phyloP scores from a whole-genome alignment of 1,140 invertebrate genomes.

The Bacillus rossius region DNA sequence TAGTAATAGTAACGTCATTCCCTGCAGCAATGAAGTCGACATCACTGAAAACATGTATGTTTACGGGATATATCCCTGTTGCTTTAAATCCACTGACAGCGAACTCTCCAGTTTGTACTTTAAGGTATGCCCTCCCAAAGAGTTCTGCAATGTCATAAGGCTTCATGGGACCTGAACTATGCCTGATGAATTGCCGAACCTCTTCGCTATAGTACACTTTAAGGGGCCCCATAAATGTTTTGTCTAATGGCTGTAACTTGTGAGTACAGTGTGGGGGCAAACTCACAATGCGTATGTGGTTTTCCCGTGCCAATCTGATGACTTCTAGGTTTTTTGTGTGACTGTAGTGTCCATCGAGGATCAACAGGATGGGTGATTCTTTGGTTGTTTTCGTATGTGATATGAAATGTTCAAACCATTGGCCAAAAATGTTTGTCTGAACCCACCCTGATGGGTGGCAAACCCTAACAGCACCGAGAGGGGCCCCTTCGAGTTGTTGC shows the following conservation, averaged over 20 bases:
- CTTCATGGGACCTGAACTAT: slow-evolving; percentile 10
- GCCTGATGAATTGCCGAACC: slow-evolving; percentile 16
- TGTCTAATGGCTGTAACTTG: slow-evolving; percentile 38
- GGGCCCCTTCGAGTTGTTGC: slow-evolving; percentile 10
- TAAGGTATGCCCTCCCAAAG: slow-evolving; percentile 26
- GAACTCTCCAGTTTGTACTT: slow-evolving; percentile 28
- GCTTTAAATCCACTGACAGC: slow-evolving; percentile 32
- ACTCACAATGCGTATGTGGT: not conserved
- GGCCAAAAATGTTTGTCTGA: slow-evolving; percentile 10
- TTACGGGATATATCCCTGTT: slow-evolving; percentile 32
- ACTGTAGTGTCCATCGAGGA: slow-evolving; percentile 28
- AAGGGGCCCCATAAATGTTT: slow-evolving; percentile 36
- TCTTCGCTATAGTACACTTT: slow-evolving; percentile 34
- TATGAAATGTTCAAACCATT: slow-evolving; percentile 15
- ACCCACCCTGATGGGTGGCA: slow-evolving; percentile 20
- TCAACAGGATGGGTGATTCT: not conserved
- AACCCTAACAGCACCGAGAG: slow-evolving; percentile 12
- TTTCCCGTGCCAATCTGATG: slow-evolving; percentile 17
- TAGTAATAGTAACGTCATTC: not conserved
- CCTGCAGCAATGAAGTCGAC: slow-evolving; percentile 23
- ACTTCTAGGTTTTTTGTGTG: slow-evolving; percentile 6
- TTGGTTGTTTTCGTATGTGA: not conserved
- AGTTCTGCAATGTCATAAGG: slow-evolving; percentile 28
- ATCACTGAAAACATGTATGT: slow-evolving; percentile 28
- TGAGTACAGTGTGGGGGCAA: slow-evolving; percentile 36